Evolutionary conservation across 2,797 vertebrate species (phyloP), one percentile per base, ranked within the genome.

Genomic region (Phalanger gymnotis): DNA sequence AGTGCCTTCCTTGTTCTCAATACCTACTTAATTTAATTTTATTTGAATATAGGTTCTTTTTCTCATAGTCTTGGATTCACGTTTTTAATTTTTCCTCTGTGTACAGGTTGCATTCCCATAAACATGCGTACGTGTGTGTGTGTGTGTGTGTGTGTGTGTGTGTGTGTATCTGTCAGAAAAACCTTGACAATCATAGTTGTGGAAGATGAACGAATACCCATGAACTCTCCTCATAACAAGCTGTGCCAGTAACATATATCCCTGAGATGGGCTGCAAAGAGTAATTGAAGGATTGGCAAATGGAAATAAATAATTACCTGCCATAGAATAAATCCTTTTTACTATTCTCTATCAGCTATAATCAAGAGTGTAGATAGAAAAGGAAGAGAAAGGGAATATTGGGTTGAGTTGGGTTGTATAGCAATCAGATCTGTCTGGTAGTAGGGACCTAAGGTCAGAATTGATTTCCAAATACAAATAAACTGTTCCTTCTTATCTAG

Each of bases 161-260:
- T 57, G 27, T 57, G 2, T 54, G 94, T 47, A 51, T 93, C 47
- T 90, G 54, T 56, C 25, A 81, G 25, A 25, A 54, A 73, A 66
- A n/a, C 6, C 56, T n/a, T n/a, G n/a, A 25, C 22, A 95, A 30
- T 93, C 4, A 4, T 16, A 94, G 27, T 0, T 4, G 27, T 92
- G 73, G 54, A 97, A 93, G 52, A 93, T 52, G 95, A 95, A 95
- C 90, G 55, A 51, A 28, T 5, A 61, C 56, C 31, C 16, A 94
- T 54, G 54, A 94, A 94, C 9, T 40, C 90, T 19, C 28, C 7
- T 31, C 0, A 51, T 4, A 91, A 25, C 47, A 52, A 95, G 53
- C 5, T 93, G 22, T 12, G 90, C n/a, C 22, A 94, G 5, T 94
- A 10, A 34, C 34, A 93, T 27, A 19, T 0, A 1, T 56, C 25